A percentile compares a stretch with the other conserved stretches of the same genome.
phyloP scores from a whole-genome alignment of 2,797 vertebrate genomes.

The Microchirus variegatus region DNA sequence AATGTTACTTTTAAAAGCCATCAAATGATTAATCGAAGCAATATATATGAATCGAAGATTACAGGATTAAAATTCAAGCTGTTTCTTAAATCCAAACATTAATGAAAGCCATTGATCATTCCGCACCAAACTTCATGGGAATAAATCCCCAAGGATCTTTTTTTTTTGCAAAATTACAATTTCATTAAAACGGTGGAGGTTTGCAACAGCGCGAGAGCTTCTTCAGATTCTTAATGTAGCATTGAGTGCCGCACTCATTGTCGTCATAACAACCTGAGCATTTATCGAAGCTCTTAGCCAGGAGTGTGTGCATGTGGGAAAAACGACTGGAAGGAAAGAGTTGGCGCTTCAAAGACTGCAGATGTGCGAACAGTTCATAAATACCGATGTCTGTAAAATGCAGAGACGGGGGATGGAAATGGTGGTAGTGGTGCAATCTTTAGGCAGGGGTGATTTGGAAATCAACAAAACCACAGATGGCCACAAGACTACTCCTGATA shows the following conservation, averaged over 20 bases:
- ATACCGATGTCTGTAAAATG: conserved; percentile 30
- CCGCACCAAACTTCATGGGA: conserved; percentile 8
- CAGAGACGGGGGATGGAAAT: not conserved
- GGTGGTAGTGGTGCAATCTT: not conserved
- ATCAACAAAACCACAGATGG: conserved; percentile 3
- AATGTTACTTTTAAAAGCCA: too few relatives aligned
- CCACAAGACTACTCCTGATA: not conserved
- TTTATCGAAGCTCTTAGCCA: conserved; percentile 61
- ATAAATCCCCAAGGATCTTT: conserved; percentile 20
- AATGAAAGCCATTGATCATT: conserved; percentile 27
- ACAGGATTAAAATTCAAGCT: not conserved
- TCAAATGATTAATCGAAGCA: too few relatives aligned
- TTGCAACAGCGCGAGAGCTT: conserved; percentile 41
- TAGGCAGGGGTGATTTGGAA: not conserved
- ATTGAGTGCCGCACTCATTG: conserved; percentile 60
- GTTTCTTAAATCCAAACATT: conserved; percentile 22
- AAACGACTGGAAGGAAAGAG: conserved; percentile 35
- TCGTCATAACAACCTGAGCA: conserved; percentile 70
- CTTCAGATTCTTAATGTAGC: conserved; percentile 52
- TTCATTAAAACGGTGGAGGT: conserved; percentile 45
- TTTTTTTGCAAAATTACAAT: conserved; percentile 33
- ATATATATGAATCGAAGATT: too few relatives aligned
- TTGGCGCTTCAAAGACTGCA: conserved; percentile 29
- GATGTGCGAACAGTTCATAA: conserved; percentile 32
- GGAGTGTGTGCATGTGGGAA: conserved; percentile 51